Evolutionary conservation across 53 echinoderm and acorn worm genomes (phyloP), one percentile per base, ranked within the genome.

Genomic region (Echinarachnius parma): DNA sequence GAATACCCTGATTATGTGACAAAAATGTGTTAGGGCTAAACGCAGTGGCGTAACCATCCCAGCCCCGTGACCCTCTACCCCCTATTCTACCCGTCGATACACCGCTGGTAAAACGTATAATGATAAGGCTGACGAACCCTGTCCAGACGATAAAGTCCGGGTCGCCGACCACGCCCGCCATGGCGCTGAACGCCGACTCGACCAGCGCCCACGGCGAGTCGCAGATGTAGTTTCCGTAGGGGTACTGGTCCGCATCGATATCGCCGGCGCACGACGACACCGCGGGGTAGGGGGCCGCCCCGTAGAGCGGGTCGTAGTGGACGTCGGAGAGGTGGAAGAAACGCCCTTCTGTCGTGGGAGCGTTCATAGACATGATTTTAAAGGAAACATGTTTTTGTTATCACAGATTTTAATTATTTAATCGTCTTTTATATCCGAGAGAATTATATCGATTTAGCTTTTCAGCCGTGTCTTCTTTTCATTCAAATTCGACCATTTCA

Each of bases 91-190:
- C 5, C 2, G 0, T 22, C 49, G 14, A 13, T 22, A 5, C 49
- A 0, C 15, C 49, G n/a, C 14, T 49, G 14, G 2, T 49, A n/a
- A 24, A 13, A 5, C n/a, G n/a, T n/a, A n/a, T n/a, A n/a, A n/a
- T n/a, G n/a, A n/a, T n/a, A n/a, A n/a, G n/a, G 28, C 25, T 15
- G 3, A 23, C 62, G 24, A 65, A 78, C 84, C 84, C 84, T 29
- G 84, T 84, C 84, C 78, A 78, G 16, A 84, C 46, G 32, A 84
- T 57, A 62, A 84, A 84, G 35, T 84, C 84, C 4, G 83, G 72
- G 21, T 78, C 42, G 7, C 32, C 26, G 8, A 34, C 46, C 31
- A 33, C 33, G 34, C 60, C 61, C 4, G 59, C 23, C 78, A 84
- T 84, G 0, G 70, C 45, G 11, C 53, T 34, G 4, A 84, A 34